Percentiles rank a stretch among this genome's conserved stretches.
These are phyloP conservation scores for Rhopalosiphum padi DNA, from an alignment of 1,140 invertebrate genomes.

Conservation along the genomic window DNA sequence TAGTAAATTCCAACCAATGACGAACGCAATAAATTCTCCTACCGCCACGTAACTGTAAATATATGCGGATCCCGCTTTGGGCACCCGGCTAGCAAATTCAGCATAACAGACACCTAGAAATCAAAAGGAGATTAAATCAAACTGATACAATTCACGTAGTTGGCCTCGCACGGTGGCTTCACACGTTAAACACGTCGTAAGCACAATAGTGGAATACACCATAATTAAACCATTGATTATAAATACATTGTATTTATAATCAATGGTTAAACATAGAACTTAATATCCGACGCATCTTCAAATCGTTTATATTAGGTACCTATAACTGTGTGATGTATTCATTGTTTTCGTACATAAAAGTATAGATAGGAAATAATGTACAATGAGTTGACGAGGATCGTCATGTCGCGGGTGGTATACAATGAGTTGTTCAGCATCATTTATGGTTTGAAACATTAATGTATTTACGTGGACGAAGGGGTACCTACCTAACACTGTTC, in stretches of 20 bases:
- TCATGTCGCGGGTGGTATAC: neutral
- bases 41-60: constrained; percentile 90
- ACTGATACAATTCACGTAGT: neutral
- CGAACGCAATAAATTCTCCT: constrained; percentile 81
- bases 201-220: neutral
- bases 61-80: constrained; percentile 86
- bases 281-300: neutral
- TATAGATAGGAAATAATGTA: neutral
- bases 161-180: neutral
- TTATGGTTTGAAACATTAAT: neutral
- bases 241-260: too few relatives aligned
- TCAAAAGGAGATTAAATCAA: neutral
- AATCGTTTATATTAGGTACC: neutral
- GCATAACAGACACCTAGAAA: constrained; percentile 79
- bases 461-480: neutral
- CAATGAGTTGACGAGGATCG: neutral
- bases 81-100: constrained; percentile 88
- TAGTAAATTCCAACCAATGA: constrained; percentile 88
- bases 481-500: too few relatives aligned
- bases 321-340: neutral
- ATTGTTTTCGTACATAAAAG: neutral
- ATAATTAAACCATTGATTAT: neutral
- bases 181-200: neutral
- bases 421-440: neutral
- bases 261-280: neutral